Evolutionary conservation across 2,888 invertebrate genomes (phyloP), one percentile per base, ranked within the genome.

Genomic region (Drosophila monieri): DNA sequence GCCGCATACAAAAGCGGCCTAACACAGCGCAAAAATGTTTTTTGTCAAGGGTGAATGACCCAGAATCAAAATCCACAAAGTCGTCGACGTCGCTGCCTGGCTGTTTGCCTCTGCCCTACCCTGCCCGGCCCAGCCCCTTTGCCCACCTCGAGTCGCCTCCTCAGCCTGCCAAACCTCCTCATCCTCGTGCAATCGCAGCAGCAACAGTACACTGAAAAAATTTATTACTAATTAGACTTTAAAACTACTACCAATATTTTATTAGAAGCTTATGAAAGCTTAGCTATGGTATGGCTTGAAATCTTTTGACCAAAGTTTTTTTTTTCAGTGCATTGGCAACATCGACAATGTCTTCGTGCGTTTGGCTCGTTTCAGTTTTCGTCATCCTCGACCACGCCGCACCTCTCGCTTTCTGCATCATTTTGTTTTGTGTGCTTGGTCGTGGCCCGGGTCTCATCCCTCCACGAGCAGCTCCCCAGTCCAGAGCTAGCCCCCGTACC

Each of bases 21-120:
- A 87, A 88, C 86, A 79, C 86, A 77, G 85, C 68, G 83, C 75
- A 77, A 85, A 86, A 74, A 59, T 75, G 71, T 75, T 84, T 89
- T 89, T 89, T 83, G 81, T 85, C 75, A 85, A 88, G 90, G 89
- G 89, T 89, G 89, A 89, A 89, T 89, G 89, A 89, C 89, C 90
- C 89, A 89, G 81, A 89, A 89, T 89, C 81, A 85, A 87, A 81
- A 87, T 79, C 77, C 87, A 87, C 85, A 87, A 64, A 76, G 77
- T 74, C 73, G 83, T 87, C 79, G 75, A 46, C 66, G 68, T 53
- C 48, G 83, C 46, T 62, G 65, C 57, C 53, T 46, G 44, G 48
- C 49, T 43, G 43, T 46, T 53, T 62, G 61, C 23, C 43, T n/a
- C n/a, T n/a, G n/a, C n/a, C n/a, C n/a, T 61, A 67, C 58, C 49